Percentiles rank a stretch among this genome's conserved stretches.
Evolutionary conservation across 2,888 invertebrate species (phyloP).

Genomic region (Drosophila merina): DNA sequence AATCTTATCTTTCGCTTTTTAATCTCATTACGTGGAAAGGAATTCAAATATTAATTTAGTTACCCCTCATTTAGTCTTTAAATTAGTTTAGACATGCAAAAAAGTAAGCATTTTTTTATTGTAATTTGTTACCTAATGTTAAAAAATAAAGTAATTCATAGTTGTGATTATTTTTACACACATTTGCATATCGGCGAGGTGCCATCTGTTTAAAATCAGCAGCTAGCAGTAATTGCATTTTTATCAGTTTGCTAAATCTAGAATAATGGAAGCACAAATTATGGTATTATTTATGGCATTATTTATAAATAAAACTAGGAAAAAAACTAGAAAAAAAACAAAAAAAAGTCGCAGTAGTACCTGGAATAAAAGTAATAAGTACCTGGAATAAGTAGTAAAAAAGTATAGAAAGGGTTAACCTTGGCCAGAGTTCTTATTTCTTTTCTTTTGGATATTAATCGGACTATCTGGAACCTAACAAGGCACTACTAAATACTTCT

Average conservation of each 20-base stretch:
- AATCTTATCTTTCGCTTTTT: slow-evolving; percentile 1
- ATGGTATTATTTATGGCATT: no score
- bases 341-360: no score
- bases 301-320: no score
- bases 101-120: not conserved
- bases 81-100: not conserved
- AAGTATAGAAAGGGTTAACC: no score
- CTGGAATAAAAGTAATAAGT: no score
- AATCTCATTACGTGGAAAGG: not conserved
- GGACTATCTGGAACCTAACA: no score
- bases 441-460: no score
- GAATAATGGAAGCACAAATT: not conserved
- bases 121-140: no score
- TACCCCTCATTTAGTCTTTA: not conserved
- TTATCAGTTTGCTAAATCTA: not conserved
- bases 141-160: not conserved
- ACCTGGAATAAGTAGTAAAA: no score
- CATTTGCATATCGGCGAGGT: not conserved
- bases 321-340: no score
- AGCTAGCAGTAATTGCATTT: not conserved
- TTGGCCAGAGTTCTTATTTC: no score
- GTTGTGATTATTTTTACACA: not conserved
- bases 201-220: not conserved
- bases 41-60: slow-evolving; percentile 5
- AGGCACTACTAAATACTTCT: no score